Base-by-base conservation (phyloP, 2,888 invertebrate genomes). In the Listrodromus nycthemerus region DNA sequence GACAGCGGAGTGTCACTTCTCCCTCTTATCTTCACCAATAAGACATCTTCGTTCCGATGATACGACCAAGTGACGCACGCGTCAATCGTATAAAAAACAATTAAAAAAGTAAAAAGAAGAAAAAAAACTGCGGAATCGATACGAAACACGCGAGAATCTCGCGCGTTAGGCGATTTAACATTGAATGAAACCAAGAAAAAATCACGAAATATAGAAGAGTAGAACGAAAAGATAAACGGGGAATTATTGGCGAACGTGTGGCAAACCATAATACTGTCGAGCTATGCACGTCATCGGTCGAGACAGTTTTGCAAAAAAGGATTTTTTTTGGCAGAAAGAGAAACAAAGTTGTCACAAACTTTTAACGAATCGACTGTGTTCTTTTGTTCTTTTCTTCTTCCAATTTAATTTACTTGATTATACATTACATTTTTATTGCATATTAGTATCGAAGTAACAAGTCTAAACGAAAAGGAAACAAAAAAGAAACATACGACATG, bases 391-490 rank as follows among this genome's bases (percentile, higher is more conserved):
- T 88, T 87, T 86, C 90, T 88, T 87, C 86, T 91, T 91, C 84
- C 86, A 85, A 85, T 86, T 86, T 87, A 74, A 85, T 86, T 89
- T 89, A 88, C 84, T 55, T 81, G 85, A 82, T 76, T 88, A 85
- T 88, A 86, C 74, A 86, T 90, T 90, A 89, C 87, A 88, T 91
- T 91, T 90, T 91, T 88, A 89, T 88, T 88, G 89, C 86, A 88
- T 88, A 89, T 89, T 90, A 87, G 71, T 80, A 87, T 85, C 89
- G 90, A 90, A 89, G 84, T 88, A 90, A 90, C 89, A 90, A 91
- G 90, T 90, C 88, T 91, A 24, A 55, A 55, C 58, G 66, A 74
- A 89, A 37, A 65, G 6, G 10, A 65, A 33, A 65, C 33, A 33
- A 65, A 65, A 58, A 50, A 27, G 61, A 74, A 63, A 58, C 21